phyloP scores from a whole-genome alignment of 2,113 vertebrate genomes.

The Hemicordylus capensis region DNA sequence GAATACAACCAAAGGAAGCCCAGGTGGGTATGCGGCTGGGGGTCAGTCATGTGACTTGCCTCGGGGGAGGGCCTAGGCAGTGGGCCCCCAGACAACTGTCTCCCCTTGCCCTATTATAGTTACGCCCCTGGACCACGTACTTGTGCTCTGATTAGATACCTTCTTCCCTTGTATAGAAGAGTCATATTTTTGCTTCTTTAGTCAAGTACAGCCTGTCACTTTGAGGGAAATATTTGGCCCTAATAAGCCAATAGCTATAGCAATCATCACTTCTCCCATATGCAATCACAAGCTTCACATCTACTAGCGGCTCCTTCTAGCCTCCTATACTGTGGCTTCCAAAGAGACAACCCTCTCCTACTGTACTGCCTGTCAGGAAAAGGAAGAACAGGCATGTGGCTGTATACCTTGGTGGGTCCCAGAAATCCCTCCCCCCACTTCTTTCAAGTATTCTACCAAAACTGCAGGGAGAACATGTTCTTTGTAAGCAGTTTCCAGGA shows the following conservation, averaged over 20 bases:
- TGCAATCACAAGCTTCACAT: not conserved
- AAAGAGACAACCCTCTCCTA: not conserved
- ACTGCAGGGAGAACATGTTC: not conserved
- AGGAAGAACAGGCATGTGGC: not conserved
- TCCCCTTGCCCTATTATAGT: no score
- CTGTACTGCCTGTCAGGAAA: not conserved
- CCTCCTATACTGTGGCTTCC: not conserved
- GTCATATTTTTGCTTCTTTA: not conserved
- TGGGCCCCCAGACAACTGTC: no score
- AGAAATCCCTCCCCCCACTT: not conserved
- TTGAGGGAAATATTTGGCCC: no score
- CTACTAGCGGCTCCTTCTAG: no score
- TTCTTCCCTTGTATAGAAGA: no score
- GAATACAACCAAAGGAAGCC: no score
- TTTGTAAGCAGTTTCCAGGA: constrained; percentile 9
- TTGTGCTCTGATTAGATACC: constrained; percentile 20
- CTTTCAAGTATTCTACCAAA: not conserved
- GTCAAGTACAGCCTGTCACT: no score
- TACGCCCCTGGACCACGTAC: no score
- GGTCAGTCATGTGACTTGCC: no score
- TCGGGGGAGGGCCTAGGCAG: no score
- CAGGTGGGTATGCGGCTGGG: no score
- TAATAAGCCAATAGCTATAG: not conserved
- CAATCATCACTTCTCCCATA: not conserved
- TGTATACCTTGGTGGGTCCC: not conserved